A percentile compares a stretch with the other conserved stretches of the same genome.
Evolutionary conservation across 1,140 invertebrate species (phyloP).

Genomic region (Cyphomyrmex costatus): DNA sequence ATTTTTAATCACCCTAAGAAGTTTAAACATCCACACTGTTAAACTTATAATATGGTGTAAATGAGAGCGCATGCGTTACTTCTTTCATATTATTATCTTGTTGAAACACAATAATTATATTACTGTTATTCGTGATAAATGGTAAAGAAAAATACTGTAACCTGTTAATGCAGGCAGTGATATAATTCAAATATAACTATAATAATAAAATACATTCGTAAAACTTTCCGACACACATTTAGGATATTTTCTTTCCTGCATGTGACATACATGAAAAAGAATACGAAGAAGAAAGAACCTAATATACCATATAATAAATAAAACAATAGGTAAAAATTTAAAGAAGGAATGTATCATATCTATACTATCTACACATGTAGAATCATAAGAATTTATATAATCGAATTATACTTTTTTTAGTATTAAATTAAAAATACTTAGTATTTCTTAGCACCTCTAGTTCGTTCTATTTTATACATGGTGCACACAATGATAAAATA

Average conservation of each 20-base stretch:
- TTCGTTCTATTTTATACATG: constrained; percentile 54
- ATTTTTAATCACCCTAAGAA: constrained; percentile 30
- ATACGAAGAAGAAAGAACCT: background rate
- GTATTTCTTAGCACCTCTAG: constrained; percentile 40
- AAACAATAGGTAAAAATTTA: constrained; percentile 38
- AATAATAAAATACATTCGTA: constrained; percentile 25
- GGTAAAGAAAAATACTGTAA: constrained; percentile 47
- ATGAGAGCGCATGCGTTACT: background rate
- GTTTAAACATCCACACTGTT: constrained; percentile 21
- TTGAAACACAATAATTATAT: constrained; percentile 19
- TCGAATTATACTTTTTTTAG: constrained; percentile 18
- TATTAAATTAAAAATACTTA: constrained; percentile 53
- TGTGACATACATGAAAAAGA: constrained; percentile 8
- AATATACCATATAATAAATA: constrained; percentile 60
- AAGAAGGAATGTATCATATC: constrained; percentile 63
- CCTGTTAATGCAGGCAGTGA: constrained; percentile 54
- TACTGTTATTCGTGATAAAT: constrained; percentile 20
- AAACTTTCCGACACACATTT: constrained; percentile 24
- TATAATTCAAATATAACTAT: constrained; percentile 41
- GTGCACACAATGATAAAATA: constrained; percentile 45
- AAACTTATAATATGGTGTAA: constrained; percentile 40
- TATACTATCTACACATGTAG: constrained; percentile 4
- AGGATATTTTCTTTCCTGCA: constrained; percentile 28
- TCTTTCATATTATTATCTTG: constrained; percentile 27
- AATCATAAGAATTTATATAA: constrained; percentile 27